Base-by-base conservation (phyloP, 2,888 invertebrate genomes). In the Apodemia mormo region DNA sequence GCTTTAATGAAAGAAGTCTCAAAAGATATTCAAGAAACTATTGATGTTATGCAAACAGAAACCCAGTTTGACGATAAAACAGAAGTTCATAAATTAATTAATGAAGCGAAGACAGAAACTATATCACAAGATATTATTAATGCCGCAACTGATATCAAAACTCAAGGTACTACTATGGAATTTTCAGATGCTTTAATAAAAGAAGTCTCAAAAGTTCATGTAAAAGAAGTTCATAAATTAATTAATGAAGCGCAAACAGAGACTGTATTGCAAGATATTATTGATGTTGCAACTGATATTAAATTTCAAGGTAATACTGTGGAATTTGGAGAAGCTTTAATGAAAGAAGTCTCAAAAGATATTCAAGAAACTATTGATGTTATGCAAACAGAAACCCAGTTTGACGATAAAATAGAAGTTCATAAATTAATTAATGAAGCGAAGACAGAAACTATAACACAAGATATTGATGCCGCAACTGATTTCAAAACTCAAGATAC, bases 31-130 rank as follows among this genome's bases (percentile, higher is more conserved):
- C 10, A 30, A 61, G 30, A 61, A 12, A 3, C 5, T 12, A 29
- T 58, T 33, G 5, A 30, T 49, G 4, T 14, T 2, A 14, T 14
- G 4, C 14, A 49, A 49, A 14, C 5, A 14, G 6, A 45, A 54
- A 8, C 7, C 22, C 22, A 7, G 8, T 9, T 40, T 7, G 40
- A 40, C 40, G 7, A 58, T 58, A 6, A 5, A 49, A 49, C 5
- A 49, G 74, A 10, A 79, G 77, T 68, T 76, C 77, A 65, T 40
- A 7, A 40, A 37, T 40, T 12, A 3, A 49, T 49, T 14, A n/a
- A 9, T 49, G 6, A 49, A 49, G 5, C 14, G 3, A 4, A 30
- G 33, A 61, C 12, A 30, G 61, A 33, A 33, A 33, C 14, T 49
- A 5, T 49, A 5, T 5, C 5, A 5, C 30, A 30, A 30, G 29